Percentiles rank a stretch among this genome's conserved stretches.
phyloP scores from a whole-genome alignment of 2,888 invertebrate genomes.

The Stenodera caucasica region DNA sequence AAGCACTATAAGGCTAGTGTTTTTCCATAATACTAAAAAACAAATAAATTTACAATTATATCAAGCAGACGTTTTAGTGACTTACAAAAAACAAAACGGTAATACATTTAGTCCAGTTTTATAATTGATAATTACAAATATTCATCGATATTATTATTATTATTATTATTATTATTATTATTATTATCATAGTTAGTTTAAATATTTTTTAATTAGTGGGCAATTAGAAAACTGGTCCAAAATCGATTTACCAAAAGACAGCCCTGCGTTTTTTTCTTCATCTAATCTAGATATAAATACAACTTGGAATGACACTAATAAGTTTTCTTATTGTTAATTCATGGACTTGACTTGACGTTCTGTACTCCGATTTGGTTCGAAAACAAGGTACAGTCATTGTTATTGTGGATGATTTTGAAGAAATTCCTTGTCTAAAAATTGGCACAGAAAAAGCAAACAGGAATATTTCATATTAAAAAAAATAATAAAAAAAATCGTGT shows the following conservation, averaged over 20 bases:
- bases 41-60: slow-evolving; percentile 45
- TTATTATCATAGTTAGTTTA: neutral
- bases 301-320: slow-evolving; percentile 55
- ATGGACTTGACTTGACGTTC: slow-evolving; percentile 45
- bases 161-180: neutral
- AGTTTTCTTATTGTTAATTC: slow-evolving; percentile 47
- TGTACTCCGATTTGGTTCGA: slow-evolving; percentile 27
- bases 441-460: slow-evolving; percentile 47
- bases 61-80: slow-evolving; percentile 40
- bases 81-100: slow-evolving; percentile 32
- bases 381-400: slow-evolving; percentile 7
- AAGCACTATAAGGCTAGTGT: slow-evolving; percentile 38
- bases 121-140: neutral
- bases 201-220: neutral
- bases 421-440: slow-evolving; percentile 36
- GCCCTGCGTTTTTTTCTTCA: slow-evolving; percentile 42
- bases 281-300: slow-evolving; percentile 48
- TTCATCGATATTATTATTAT: neutral
- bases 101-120: neutral
- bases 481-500: slow-evolving; percentile 30
- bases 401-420: slow-evolving; percentile 22
- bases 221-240: slow-evolving; percentile 5
- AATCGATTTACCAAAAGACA: slow-evolving; percentile 39
- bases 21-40: slow-evolving; percentile 36
- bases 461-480: slow-evolving; percentile 40